Evolutionary conservation across 2,113 vertebrate genomes (phyloP), one percentile per base, ranked within the genome.

Genomic region (Menura novaehollandiae): DNA sequence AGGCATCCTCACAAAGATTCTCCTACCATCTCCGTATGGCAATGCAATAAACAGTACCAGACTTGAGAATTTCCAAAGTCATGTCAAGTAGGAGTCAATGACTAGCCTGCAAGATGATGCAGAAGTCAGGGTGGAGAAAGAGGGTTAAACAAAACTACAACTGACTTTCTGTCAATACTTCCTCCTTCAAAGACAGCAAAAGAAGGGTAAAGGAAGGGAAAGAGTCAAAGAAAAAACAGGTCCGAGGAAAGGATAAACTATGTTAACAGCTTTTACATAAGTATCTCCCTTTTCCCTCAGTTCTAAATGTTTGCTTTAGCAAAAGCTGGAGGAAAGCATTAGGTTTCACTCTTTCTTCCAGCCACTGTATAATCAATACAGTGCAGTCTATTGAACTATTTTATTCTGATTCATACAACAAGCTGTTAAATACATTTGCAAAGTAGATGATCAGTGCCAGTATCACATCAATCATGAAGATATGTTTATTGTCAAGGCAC

Each of bases 401-500:
- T 89, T 77, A 89, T 83, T 73, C 95, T 33, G 11, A 96, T 87
- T 75, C 58, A 68, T 33, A 27, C 86, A 96, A 63, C 63, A 92
- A 93, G 69, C 77, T 78, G 58, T 89, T 94, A 95, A 94, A 96
- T 68, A 81, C 73, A 85, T 79, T 72, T 55, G 64, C 39, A 75
- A 89, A 89, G n/a, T 33, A 86, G 26, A 47, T 60, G 59, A 78
- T 62, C 41, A 46, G 39, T 78, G 92, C 52, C 73, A 94, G 37
- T 26, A 82, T 71, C 64, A 43, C 5, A 0, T 77, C 60, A 63
- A 56, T 88, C 60, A 74, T 55, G 75, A 84, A 78, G 30, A 72
- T 28, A 43, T 10, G 26, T 78, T 96, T 88, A 30, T 93, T 94
- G 95, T 81, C 53, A 59, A 87, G 33, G 17, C 44, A 92, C 6